phyloP scores from a whole-genome alignment of 1,140 invertebrate species.

The Macrobrachium nipponense region DNA sequence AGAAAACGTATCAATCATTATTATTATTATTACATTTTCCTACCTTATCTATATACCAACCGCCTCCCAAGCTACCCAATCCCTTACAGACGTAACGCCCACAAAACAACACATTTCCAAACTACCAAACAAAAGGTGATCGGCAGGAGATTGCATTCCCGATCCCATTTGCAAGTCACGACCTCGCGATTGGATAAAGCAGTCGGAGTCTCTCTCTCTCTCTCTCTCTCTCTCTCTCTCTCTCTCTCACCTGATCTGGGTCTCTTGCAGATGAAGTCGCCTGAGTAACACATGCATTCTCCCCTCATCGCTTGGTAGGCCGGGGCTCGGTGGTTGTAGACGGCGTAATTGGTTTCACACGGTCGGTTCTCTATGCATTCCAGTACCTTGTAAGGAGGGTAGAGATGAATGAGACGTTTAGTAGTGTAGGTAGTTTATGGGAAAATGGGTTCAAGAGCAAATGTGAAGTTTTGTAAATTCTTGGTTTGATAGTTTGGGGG shows the following conservation, averaged over 20 bases:
- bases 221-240: not conserved
- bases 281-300: conserved; percentile 89
- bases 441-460: not conserved
- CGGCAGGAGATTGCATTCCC: too few species aligned
- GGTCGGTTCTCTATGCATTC: conserved; percentile 82
- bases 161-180: not conserved
- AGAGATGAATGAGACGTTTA: not conserved
- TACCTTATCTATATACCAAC: not conserved
- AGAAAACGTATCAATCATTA: too few species aligned
- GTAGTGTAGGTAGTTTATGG: not conserved
- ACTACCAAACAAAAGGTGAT: too few species aligned
- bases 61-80: not conserved
- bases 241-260: conserved; percentile 71
- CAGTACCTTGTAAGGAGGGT: conserved; percentile 72
- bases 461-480: too few species aligned
- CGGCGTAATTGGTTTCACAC: conserved; percentile 83
- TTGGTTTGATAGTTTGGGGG: too few species aligned
- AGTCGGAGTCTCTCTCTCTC: not conserved
- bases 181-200: too few species aligned
- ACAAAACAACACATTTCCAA: not conserved
- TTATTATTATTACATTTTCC: not conserved
- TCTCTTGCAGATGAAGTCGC: conserved; percentile 90
- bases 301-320: conserved; percentile 90
- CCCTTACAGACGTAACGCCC: too few species aligned
- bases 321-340: conserved; percentile 89